Evolutionary conservation across 2,113 vertebrate genomes (phyloP).

Genomic region (Sinocyclocheilus anophthalmus): DNA sequence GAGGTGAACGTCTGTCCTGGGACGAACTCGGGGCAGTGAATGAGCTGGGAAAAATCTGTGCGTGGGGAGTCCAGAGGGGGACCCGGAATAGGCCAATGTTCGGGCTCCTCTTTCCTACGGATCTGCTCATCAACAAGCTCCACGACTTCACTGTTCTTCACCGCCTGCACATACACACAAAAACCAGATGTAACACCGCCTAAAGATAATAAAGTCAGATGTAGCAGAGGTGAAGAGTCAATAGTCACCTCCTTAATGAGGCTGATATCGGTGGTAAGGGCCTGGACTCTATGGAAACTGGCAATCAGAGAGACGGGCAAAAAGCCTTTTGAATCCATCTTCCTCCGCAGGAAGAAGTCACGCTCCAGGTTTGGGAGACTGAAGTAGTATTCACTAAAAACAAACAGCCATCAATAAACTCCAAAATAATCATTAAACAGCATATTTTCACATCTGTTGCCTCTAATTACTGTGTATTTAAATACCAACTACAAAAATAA

Average conservation of each 20-base stretch:
- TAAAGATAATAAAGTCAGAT: neutral
- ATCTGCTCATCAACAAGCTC: slow-evolving; percentile 88
- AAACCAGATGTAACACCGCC: neutral
- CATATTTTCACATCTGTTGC: neutral
- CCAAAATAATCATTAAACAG: neutral
- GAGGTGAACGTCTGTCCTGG: slow-evolving; percentile 84
- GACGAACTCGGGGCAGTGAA: slow-evolving; percentile 95
- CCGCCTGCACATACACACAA: slow-evolving; percentile 73
- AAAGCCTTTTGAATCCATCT: slow-evolving; percentile 94
- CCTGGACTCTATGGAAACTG: slow-evolving; percentile 92
- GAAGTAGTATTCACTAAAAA: slow-evolving; percentile 94
- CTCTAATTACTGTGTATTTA: neutral
- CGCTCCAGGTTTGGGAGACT: slow-evolving; percentile 95
- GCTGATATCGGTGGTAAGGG: slow-evolving; percentile 87
- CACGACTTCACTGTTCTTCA: slow-evolving; percentile 91
- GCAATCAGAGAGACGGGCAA: slow-evolving; percentile 93
- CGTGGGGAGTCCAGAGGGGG: slow-evolving; percentile 78
- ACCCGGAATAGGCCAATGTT: slow-evolving; percentile 92
- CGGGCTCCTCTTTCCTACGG: slow-evolving; percentile 87
- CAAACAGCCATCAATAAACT: slow-evolving; percentile 4
- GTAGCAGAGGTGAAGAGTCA: neutral
- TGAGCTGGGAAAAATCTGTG: slow-evolving; percentile 92
- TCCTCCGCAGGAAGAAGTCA: slow-evolving; percentile 95
- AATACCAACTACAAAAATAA: neutral
- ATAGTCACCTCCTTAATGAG: slow-evolving; percentile 89